Percentiles rank a stretch among this genome's conserved stretches.
phyloP scores from a whole-genome alignment of 2,113 vertebrate genomes.

The Lampris incognitus region DNA sequence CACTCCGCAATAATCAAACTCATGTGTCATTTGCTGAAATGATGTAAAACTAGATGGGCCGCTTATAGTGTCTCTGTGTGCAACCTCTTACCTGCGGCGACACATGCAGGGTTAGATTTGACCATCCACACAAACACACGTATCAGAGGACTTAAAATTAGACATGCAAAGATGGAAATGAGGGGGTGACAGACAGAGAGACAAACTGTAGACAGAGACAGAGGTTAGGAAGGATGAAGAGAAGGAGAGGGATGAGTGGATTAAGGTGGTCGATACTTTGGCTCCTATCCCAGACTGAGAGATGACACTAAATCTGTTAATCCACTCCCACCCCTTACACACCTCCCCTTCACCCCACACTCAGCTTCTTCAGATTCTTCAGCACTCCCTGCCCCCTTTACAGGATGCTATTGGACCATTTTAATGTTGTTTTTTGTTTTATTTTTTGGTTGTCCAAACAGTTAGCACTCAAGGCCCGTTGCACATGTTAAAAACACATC shows the following conservation, averaged over 20 bases:
- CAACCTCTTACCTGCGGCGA: constrained; percentile 9
- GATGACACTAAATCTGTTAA: constrained; percentile 85
- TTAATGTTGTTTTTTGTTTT: not conserved
- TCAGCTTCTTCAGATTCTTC: constrained; percentile 16
- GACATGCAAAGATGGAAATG: constrained; percentile 45
- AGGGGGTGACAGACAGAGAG: constrained; percentile 52
- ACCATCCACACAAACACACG: constrained; percentile 55
- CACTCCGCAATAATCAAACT: not conserved
- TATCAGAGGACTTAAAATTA: constrained; percentile 60
- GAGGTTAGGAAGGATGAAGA: constrained; percentile 53
- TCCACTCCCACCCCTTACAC: constrained; percentile 56
- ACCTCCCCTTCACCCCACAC: not conserved
- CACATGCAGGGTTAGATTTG: constrained; percentile 1
- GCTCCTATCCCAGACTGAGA: constrained; percentile 79
- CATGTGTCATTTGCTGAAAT: not conserved
- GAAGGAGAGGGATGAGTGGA: constrained; percentile 77
- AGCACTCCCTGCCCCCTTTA: constrained; percentile 1
- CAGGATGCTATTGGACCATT: constrained; percentile 21
- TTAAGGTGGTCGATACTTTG: constrained; percentile 81
- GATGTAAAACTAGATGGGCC: constrained; percentile 18
- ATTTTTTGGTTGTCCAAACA: constrained; percentile 16
- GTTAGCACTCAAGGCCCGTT: no score
- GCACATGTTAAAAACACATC: no score
- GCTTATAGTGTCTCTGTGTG: not conserved
- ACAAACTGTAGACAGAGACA: constrained; percentile 22